phyloP scores from a whole-genome alignment of 2,888 invertebrate species.

The Oscheius sp. region DNA sequence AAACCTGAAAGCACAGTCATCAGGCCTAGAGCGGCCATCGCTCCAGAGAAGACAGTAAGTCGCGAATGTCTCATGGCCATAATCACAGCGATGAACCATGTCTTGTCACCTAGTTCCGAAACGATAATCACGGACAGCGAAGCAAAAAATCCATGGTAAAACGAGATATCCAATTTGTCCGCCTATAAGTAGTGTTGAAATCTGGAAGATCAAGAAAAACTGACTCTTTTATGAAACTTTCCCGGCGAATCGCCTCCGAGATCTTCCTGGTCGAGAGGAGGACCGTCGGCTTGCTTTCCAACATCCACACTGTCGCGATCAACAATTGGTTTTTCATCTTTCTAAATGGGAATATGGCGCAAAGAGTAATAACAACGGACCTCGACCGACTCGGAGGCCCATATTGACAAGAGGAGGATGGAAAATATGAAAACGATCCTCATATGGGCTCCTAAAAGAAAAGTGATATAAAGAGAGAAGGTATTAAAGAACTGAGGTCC shows the following conservation, averaged over 20 bases:
- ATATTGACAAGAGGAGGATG: constrained; percentile 3
- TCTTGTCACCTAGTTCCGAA: constrained; percentile 92
- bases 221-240: neutral
- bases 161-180: constrained; percentile 50
- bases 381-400: constrained; percentile 27
- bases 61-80: constrained; percentile 97
- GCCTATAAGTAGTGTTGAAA: constrained; percentile 9
- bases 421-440: constrained; percentile 18
- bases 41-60: constrained; percentile 85
- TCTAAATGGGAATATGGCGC: neutral
- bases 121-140: constrained; percentile 95
- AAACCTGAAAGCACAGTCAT: constrained; percentile 68
- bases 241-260: constrained; percentile 9
- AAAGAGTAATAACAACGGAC: neutral
- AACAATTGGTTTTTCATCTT: constrained; percentile 28
- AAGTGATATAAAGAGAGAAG: too few species aligned
- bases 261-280: constrained; percentile 40
- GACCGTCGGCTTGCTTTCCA: constrained; percentile 31
- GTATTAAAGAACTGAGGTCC: too few species aligned
- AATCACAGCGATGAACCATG: constrained; percentile 98
- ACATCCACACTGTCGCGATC: constrained; percentile 30
- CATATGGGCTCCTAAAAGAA: constrained; percentile 1
- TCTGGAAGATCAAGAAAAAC: neutral
- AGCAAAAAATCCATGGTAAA: constrained; percentile 81
- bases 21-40: constrained; percentile 85